These are phyloP conservation scores for Hecatera dysodea DNA, from an alignment of 2,888 invertebrate species.

Conservation along the genomic window DNA sequence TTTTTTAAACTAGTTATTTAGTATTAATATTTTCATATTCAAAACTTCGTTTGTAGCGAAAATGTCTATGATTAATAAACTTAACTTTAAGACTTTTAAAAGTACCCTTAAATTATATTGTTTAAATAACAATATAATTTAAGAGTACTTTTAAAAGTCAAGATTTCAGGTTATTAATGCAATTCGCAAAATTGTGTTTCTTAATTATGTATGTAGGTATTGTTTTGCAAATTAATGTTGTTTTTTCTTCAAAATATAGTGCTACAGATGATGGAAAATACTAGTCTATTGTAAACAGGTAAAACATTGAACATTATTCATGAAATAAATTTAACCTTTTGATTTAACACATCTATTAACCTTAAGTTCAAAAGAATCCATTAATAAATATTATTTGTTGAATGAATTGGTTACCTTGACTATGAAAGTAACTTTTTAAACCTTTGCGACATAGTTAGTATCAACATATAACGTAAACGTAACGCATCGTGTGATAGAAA, in stretches of 20 bases:
- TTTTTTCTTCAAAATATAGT: neutral
- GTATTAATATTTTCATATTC: neutral
- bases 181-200: neutral
- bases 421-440: neutral
- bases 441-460: neutral
- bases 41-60: neutral
- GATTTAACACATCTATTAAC: neutral
- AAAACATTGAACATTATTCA: neutral
- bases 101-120: too few species aligned
- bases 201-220: neutral
- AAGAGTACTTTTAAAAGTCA: neutral
- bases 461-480: neutral
- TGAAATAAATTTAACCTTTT: neutral
- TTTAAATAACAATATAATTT: neutral
- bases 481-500: neutral
- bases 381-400: constrained; percentile 18
- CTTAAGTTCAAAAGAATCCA: neutral
- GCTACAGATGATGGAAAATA: neutral
- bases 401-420: neutral
- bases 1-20: neutral
- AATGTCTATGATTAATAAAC: constrained; percentile 1
- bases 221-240: neutral
- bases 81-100: too few species aligned
- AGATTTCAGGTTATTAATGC: neutral
- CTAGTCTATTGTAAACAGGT: neutral